Base-by-base conservation (phyloP, 1,140 invertebrate species). In the Monomorium pharaonis region DNA sequence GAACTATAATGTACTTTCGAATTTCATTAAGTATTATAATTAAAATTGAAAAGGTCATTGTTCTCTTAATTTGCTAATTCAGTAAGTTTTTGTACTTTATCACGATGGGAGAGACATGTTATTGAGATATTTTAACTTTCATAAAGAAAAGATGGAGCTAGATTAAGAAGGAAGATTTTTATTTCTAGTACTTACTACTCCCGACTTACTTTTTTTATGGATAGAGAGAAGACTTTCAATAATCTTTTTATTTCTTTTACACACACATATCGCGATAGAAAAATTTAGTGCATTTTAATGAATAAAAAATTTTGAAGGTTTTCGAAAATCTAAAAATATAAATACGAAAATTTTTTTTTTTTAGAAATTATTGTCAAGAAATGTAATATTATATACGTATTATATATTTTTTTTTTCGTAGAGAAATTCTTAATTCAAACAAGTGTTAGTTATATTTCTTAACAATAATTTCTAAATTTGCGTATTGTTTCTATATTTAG, bases 11-110 rank as follows among this genome's bases (percentile, higher is more conserved):
- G 24, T 27, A 60, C n/a, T 60, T 47, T 58, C 18, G 24, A 83
- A 60, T 74, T n/a, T 83, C 27, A 33, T 58, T 58, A 56, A 24
- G 14, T 14, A 58, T n/a, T n/a, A n/a, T 83, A 58, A 60, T 83
- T 74, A 58, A 3, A 70, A 49, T 9, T 6, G 24, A 58, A 30
- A 72, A 44, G 33, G 49, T 10, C 37, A 56, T 56, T 56, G 63
- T 56, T 60, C 5, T 10, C 6, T 72, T 33, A 47, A 44, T 49
- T n/a, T 14, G 30, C n/a, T 67, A 44, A 30, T 83, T 1, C n/a
- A 47, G 14, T 16, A 58, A 42, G 6, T 72, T 51, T 51, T 65
- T 37, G 3, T 65, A 18, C 5, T 33, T 81, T 44, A 10, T 51
- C 33, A 24, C 33, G 9, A 49, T 37, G 44, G 16, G 30, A 24